Base-by-base conservation (phyloP, 2,797 vertebrate species). In the Pangasius sanitwongsei region DNA sequence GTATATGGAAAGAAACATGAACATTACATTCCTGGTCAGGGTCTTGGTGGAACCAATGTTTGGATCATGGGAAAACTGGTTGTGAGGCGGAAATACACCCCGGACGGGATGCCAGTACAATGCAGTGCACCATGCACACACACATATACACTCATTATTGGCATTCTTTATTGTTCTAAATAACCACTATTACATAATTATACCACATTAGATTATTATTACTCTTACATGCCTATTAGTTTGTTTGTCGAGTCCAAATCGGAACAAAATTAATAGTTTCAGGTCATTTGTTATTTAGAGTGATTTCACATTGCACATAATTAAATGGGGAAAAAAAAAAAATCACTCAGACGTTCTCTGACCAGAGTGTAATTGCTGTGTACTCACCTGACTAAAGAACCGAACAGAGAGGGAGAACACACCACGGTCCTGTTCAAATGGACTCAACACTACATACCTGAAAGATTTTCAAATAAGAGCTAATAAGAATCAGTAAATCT, bases 151-250 rank as follows among this genome's bases (percentile, higher is more conserved):
- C n/a, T 50, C 44, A n/a, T 31, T 78, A 53, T 31, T 65, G 59
- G 59, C 59, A 9, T 83, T 65, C 37, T 65, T 7, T 83, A 48
- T 63, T 83, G 25, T 44, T 65, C 61, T 50, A 65, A 84, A 67
- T 84, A 31, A 48, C 61, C 41, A 65, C 67, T 48, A 84, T 67
- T 84, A 48, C 8, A 31, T 65, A 59, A 84, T 50, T 50, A 84
- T 69, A 69, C 3, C 44, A 34, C 63, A 69, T 69, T 69, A 50
- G 44, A 53, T 85, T 34, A 69, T 85, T 55, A 69, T 70, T 53
- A 13, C 83, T 23, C 48, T 3, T 1, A 15, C 63, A 84, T 31
- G 63, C 28, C 28, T 31, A 23, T 83, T 44, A 65, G 59, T 83
- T 82, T 61, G 57, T 61, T 83, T 83, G 59, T 83, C 2, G 8